These are phyloP conservation scores for Chaenogobius annularis DNA, from an alignment of 2,113 vertebrate genomes.

Conservation along the genomic window DNA sequence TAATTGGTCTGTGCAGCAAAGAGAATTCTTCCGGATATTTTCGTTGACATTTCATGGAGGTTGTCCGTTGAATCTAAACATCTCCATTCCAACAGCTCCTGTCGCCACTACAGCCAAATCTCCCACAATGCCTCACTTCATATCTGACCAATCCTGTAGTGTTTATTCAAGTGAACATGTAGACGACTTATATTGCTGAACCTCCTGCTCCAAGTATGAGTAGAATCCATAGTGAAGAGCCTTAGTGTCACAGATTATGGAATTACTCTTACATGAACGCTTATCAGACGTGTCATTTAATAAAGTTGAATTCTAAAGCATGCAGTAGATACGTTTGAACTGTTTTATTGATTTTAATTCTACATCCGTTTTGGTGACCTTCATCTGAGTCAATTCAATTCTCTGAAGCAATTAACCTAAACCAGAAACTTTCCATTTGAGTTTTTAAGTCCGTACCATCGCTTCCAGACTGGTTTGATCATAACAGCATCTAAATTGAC, in stretches of 20 bases:
- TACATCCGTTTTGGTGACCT: too few relatives aligned
- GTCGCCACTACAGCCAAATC: slow-evolving; percentile 54
- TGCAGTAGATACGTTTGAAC: background rate
- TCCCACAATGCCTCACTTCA: slow-evolving; percentile 54
- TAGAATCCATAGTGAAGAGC: slow-evolving; percentile 30
- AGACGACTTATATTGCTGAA: slow-evolving; percentile 55
- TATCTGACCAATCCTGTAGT: slow-evolving; percentile 39
- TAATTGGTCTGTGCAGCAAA: background rate
- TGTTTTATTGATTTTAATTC: too few relatives aligned
- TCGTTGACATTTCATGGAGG: slow-evolving; percentile 7
- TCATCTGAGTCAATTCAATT: too few relatives aligned
- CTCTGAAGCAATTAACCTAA: too few relatives aligned
- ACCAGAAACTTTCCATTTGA: too few relatives aligned
- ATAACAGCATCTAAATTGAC: too few relatives aligned
- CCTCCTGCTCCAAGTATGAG: slow-evolving; percentile 39
- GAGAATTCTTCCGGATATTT: slow-evolving; percentile 2
- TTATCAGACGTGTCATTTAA: background rate
- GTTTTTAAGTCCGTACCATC: too few relatives aligned
- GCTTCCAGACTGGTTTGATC: too few relatives aligned
- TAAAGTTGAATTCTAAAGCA: background rate
- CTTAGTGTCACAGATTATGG: slow-evolving; percentile 31
- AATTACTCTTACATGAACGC: background rate
- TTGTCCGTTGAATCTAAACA: slow-evolving; percentile 61
- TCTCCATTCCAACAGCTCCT: slow-evolving; percentile 21
- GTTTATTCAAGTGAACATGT: slow-evolving; percentile 56